Evolutionary conservation across 2,888 invertebrate genomes (phyloP).

Genomic region (Spodoptera picta): DNA sequence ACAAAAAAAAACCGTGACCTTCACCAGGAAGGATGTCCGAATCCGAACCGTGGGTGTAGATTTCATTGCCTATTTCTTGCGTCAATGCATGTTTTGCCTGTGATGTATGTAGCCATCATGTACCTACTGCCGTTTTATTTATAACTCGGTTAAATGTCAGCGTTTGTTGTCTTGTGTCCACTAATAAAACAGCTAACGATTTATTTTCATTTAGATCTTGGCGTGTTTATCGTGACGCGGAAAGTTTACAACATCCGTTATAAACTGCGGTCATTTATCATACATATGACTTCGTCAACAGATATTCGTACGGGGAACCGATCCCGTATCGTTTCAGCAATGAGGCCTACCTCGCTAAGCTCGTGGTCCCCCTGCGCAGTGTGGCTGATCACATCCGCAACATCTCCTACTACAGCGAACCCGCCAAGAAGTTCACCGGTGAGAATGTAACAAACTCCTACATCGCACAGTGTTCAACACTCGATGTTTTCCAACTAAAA

Average conservation of each 20-base stretch:
- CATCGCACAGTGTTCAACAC: slow-evolving; percentile 52
- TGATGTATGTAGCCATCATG: slow-evolving; percentile 64
- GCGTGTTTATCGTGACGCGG: slow-evolving; percentile 42
- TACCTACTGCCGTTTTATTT: slow-evolving; percentile 71
- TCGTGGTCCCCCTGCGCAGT: slow-evolving; percentile 90
- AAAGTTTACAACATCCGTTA: slow-evolving; percentile 39
- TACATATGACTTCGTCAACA: slow-evolving; percentile 61
- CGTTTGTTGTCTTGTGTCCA: slow-evolving; percentile 71
- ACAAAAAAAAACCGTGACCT: slow-evolving; percentile 18
- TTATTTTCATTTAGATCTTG: slow-evolving; percentile 71
- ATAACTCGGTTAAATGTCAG: slow-evolving; percentile 85
- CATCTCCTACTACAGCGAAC: slow-evolving; percentile 91
- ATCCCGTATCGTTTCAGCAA: slow-evolving; percentile 90
- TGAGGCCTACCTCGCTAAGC: slow-evolving; percentile 92
- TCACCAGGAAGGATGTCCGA: slow-evolving; percentile 58
- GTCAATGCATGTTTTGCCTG: slow-evolving; percentile 61
- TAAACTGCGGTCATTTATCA: slow-evolving; percentile 37
- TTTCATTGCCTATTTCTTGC: slow-evolving; percentile 71
- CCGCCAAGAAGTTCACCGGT: slow-evolving; percentile 92
- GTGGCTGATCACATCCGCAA: slow-evolving; percentile 89
- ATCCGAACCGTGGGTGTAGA: slow-evolving; percentile 71
- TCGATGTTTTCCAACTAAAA: slow-evolving; percentile 57
- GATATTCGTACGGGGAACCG: slow-evolving; percentile 87
- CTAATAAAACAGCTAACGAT: slow-evolving; percentile 74
- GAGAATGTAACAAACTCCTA: slow-evolving; percentile 62